Percentiles rank a stretch among this genome's conserved stretches.
phyloP scores from a whole-genome alignment of 2,113 vertebrate species.

The Nestor notabilis region DNA sequence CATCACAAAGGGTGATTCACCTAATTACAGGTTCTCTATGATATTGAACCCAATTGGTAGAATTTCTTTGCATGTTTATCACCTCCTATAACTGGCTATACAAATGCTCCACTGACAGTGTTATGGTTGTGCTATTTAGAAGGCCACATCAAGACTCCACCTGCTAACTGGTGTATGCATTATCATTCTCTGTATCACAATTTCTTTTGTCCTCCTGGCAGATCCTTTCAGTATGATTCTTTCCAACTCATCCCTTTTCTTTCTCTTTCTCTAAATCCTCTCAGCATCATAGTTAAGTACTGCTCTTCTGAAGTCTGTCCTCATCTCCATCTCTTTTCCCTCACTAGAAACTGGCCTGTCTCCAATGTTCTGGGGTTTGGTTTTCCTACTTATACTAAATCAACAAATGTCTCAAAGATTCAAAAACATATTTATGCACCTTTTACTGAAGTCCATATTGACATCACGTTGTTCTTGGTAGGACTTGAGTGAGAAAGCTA shows the following conservation, averaged over 20 bases:
- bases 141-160: neutral
- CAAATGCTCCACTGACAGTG: neutral
- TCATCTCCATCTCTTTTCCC: neutral
- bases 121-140: neutral
- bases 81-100: neutral
- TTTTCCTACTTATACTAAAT: neutral
- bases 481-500: neutral
- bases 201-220: neutral
- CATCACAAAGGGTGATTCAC: neutral
- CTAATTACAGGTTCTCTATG: neutral
- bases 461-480: neutral
- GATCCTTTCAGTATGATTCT: neutral
- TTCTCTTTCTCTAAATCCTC: neutral
- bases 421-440: neutral
- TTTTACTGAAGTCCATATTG: neutral
- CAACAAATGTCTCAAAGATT: neutral
- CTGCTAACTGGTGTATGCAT: neutral
- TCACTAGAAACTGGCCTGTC: neutral
- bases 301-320: neutral
- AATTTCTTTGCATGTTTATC: neutral
- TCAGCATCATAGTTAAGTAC: neutral
- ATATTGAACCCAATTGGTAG: neutral
- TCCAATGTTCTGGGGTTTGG: neutral
- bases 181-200: neutral
- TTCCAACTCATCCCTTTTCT: neutral